Base-by-base conservation (phyloP, 92 coral and sea anemone species). In the Isaurus tuberculatus region DNA sequence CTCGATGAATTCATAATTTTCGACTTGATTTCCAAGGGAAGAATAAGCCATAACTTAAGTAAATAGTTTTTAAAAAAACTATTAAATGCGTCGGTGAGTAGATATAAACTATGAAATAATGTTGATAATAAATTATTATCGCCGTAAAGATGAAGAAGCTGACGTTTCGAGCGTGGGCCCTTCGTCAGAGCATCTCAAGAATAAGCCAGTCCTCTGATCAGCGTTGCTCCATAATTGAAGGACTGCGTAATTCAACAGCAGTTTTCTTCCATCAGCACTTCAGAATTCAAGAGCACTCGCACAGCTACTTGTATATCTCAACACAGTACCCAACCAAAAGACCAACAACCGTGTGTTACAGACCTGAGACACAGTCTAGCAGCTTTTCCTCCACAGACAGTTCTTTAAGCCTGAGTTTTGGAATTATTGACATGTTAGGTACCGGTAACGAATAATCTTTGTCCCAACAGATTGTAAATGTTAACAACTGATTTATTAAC, bases 231-330 rank as follows among this genome's bases (percentile, higher is more conserved):
- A n/a, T 53, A 53, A 53, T 3, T 53, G 19, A 53, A 53, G 6
- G 1, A 53, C 63, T 3, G 63, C 63, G 17, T 53, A 53, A 53
- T 53, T 53, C 19, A 53, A 53, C 63, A 53, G 63, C 19, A 53
- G 63, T 53, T 8, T 5, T 53, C 3, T 53, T 53, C 63, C 63
- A 53, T 53, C 63, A 53, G 63, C 63, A n/a, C n/a, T n/a, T n/a
- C n/a, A n/a, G n/a, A n/a, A n/a, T n/a, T n/a, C n/a, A 86, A 65
- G 73, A 70, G 89, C 89, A 80, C 57, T 79, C 89, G 26, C 66
- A 44, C 51, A 86, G 72, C 73, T 68, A 58, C 73, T 86, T 42
- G 2, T 86, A 79, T 46, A 70, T 64, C 20, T 86, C 89, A 2
- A 30, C 65, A 69, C 51, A 86, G 15, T 86, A 86, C 80, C 89